Base-by-base conservation (phyloP, 2,797 vertebrate genomes). In the Limosa lapponica region DNA sequence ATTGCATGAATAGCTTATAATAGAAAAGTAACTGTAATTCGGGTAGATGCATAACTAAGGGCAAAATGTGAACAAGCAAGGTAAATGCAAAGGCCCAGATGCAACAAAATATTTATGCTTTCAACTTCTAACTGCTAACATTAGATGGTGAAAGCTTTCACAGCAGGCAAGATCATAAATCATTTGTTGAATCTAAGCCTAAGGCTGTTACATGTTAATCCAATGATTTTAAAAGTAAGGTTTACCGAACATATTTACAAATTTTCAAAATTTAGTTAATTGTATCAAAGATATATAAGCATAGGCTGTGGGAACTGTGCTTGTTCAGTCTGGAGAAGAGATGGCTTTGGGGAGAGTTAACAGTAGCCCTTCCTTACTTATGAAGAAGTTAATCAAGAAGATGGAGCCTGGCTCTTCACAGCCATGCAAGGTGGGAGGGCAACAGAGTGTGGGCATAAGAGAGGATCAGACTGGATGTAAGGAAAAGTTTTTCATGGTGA, bases 51-150 rank as follows among this genome's bases (percentile, higher is more conserved):
- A 59, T 92, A 61, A 88, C 82, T 87, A 85, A 87, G 67, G 64
- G 82, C 48, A 93, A 94, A 95, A 20, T 55, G 69, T 95, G 85
- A 96, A 81, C 44, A 93, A 95, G 52, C 34, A 78, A 73, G 24
- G 41, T 64, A 87, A 95, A 80, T 77, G 28, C 58, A 3, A 24
- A 89, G 46, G 70, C n/a, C 30, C 16, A 58, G 48, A 77, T 87
- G 48, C 87, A 93, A 41, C 39, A 77, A 80, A 87, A 89, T 94
- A 94, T 92, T 92, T 89, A 70, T 62, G 70, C 57, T 95, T 96
- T 91, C 59, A 93, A 59, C 36, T 85, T 95, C 59, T 71, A 52
- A 85, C 74, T 87, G 82, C n/a, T 92, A 82, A 87, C 30, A 54
- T 85, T 85, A 91, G 67, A 77, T 66, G 23, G 39, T 82, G 95